These are phyloP conservation scores for Mimas tiliae DNA, from an alignment of 2,888 invertebrate species.

Conservation along the genomic window DNA sequence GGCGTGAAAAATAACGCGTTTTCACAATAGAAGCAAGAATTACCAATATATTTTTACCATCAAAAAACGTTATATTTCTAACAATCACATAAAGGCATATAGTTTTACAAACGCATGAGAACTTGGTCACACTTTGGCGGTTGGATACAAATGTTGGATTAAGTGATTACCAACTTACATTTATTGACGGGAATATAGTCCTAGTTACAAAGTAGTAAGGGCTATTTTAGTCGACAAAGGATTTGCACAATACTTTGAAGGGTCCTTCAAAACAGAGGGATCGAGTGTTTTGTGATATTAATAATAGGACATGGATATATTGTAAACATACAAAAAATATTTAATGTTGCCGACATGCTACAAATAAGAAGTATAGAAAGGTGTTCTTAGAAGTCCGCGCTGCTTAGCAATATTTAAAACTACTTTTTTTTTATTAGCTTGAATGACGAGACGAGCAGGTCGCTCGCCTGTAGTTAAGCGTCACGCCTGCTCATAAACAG, in stretches of 20 bases:
- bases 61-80: background rate
- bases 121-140: conserved; percentile 20
- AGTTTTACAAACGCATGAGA: background rate
- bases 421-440: too few species aligned
- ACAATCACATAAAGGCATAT: background rate
- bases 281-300: conserved; percentile 18
- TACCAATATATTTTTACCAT: conserved; percentile 12
- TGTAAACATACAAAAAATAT: conserved; percentile 11
- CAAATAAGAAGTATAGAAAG: background rate
- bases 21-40: conserved; percentile 12
- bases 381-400: background rate
- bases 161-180: background rate
- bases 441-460: too few species aligned
- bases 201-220: background rate
- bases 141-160: conserved; percentile 23
- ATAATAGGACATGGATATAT: conserved; percentile 20
- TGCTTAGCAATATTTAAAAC: background rate
- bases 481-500: too few species aligned
- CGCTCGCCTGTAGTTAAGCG: too few species aligned
- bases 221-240: too few species aligned
- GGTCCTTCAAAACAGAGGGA: background rate
- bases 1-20: conserved; percentile 57
- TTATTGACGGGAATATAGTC: background rate
- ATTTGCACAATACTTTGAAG: conserved; percentile 9
- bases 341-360: background rate